Conservation (phyloP, 2,113 vertebrate genomes). For the Phasianus colchicus region DNA sequence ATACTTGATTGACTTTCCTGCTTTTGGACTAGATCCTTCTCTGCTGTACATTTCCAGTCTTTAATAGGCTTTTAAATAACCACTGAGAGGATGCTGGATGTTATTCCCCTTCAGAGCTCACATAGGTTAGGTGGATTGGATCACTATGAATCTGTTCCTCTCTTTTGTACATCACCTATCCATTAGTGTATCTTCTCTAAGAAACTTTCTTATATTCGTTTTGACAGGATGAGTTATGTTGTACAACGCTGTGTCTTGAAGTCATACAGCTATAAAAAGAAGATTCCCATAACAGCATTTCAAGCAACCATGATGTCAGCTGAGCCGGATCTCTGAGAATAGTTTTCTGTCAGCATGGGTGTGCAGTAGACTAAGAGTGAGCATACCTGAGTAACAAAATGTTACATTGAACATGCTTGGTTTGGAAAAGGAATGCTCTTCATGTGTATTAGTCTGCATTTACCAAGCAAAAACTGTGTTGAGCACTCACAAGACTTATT, state of each 20-base stretch:
- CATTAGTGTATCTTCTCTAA: not conserved
- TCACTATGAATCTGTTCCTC: not conserved
- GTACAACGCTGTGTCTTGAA: not conserved
- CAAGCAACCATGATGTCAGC: not conserved
- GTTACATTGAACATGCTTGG: not conserved
- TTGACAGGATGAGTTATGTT: not conserved
- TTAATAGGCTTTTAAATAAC: not conserved
- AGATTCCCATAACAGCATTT: not conserved
- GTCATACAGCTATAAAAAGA: not conserved
- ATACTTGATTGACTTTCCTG: not conserved
- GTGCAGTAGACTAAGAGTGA: not conserved
- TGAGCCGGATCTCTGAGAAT: not conserved
- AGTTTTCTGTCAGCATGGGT: not conserved
- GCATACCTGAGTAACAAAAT: not conserved
- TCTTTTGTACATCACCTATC: not conserved
- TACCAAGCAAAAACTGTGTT: not conserved
- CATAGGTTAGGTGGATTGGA: not conserved
- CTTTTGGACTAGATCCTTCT: not conserved
- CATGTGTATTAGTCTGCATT: not conserved
- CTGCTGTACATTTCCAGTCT: not conserved
- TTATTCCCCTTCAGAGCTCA: not conserved
- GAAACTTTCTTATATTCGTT: not conserved
- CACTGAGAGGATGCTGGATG: not conserved
- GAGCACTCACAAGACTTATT: not conserved
- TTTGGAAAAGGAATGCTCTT: not conserved